A percentile compares a stretch with the other conserved stretches of the same genome.
These are phyloP conservation scores for Helicoverpa zea DNA, from an alignment of 1,140 invertebrate genomes.

Conservation along the genomic window DNA sequence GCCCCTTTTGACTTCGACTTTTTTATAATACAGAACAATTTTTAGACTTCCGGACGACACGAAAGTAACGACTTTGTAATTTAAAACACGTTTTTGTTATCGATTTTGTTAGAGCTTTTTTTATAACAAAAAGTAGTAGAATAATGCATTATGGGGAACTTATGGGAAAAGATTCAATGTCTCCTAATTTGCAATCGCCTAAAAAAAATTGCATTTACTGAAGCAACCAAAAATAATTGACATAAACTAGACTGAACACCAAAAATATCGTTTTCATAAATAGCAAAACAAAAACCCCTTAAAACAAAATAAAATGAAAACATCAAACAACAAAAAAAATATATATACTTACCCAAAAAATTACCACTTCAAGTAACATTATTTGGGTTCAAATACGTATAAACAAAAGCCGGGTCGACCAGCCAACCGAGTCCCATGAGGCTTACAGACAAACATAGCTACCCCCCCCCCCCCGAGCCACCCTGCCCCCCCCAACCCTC, in stretches of 20 bases:
- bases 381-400: slow-evolving; percentile 73
- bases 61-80: slow-evolving; percentile 49
- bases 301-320: neutral
- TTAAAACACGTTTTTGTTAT: slow-evolving; percentile 51
- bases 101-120: slow-evolving; percentile 15
- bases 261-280: neutral
- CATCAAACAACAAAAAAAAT: slow-evolving; percentile 1
- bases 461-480: slow-evolving; percentile 48
- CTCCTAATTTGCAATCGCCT: too few relatives aligned
- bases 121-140: neutral
- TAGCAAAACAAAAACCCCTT: neutral
- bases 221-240: too few relatives aligned
- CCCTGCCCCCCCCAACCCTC: slow-evolving; percentile 43
- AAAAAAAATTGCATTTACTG: too few relatives aligned
- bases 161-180: too few relatives aligned
- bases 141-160: neutral
- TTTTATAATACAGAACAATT: slow-evolving; percentile 56
- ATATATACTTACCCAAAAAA: slow-evolving; percentile 23
- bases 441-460: slow-evolving; percentile 27
- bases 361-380: slow-evolving; percentile 49
- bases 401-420: slow-evolving; percentile 78
- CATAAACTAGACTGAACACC: neutral
- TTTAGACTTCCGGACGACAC: slow-evolving; percentile 56
- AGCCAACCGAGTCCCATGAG: slow-evolving; percentile 64
- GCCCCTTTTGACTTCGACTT: slow-evolving; percentile 41